Evolutionary conservation across 2,113 vertebrate genomes (phyloP).

Genomic region (Melanerpes formicivorus): DNA sequence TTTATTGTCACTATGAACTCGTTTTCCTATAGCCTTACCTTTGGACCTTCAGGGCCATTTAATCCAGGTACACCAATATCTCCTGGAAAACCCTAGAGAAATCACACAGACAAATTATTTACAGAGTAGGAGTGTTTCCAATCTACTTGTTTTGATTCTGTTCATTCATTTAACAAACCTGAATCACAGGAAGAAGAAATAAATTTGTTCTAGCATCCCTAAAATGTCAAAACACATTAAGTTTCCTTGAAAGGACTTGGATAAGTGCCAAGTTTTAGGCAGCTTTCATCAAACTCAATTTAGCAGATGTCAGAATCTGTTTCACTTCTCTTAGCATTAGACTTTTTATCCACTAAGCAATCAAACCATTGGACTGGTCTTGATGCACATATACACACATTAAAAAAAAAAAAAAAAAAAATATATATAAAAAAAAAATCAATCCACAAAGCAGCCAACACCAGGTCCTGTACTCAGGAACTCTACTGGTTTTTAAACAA

Average conservation of each 20-base stretch:
- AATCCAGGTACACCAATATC: slow-evolving; percentile 94
- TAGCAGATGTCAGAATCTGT: slow-evolving; percentile 31
- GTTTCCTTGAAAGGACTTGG: neutral
- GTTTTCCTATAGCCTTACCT: slow-evolving; percentile 80
- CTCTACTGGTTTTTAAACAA: neutral
- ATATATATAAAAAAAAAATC: too few species aligned
- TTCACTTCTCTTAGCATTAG: neutral
- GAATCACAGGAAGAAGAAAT: slow-evolving; percentile 30
- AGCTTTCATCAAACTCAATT: slow-evolving; percentile 31
- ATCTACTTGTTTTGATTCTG: neutral
- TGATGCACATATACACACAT: neutral
- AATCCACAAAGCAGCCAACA: neutral
- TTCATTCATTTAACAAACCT: slow-evolving; percentile 23
- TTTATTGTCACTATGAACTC: neutral
- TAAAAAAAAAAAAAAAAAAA: too few species aligned
- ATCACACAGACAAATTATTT: slow-evolving; percentile 5
- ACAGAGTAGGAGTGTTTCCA: neutral
- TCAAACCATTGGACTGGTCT: neutral
- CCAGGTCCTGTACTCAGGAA: neutral
- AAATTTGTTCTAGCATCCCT: neutral
- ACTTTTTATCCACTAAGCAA: slow-evolving; percentile 1
- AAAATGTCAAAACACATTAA: slow-evolving; percentile 5
- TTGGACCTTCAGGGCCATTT: slow-evolving; percentile 92
- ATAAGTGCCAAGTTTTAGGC: neutral
- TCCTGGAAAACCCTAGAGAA: slow-evolving; percentile 93